phyloP scores from a whole-genome alignment of 2,113 vertebrate species.

The Solea senegalensis region DNA sequence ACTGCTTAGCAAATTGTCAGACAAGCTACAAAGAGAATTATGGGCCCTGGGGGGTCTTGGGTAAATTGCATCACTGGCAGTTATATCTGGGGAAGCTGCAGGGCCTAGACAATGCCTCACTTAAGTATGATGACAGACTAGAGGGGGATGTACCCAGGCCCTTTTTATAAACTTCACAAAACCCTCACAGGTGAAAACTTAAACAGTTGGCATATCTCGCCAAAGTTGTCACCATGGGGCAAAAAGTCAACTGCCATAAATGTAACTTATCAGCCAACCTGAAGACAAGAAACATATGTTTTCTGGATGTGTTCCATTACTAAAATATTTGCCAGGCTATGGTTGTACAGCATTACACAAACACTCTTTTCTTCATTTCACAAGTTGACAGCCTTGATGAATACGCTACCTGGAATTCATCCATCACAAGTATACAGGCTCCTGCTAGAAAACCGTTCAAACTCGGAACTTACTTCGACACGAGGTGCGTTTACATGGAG shows the following conservation, averaged over 20 bases:
- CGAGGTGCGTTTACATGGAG: too few relatives aligned
- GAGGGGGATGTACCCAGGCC: conserved; percentile 42
- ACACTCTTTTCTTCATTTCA: conserved; percentile 5
- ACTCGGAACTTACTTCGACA: conserved; percentile 11
- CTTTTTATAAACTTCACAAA: too few relatives aligned
- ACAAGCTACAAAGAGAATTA: conserved; percentile 80
- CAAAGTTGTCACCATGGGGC: conserved; percentile 51
- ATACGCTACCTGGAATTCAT: conserved; percentile 28
- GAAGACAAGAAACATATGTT: conserved; percentile 21
- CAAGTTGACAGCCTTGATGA: conserved; percentile 29
- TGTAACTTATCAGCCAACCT: conserved; percentile 51
- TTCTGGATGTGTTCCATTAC: conserved; percentile 47
- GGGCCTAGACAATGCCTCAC: conserved; percentile 71
- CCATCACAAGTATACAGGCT: conserved; percentile 23
- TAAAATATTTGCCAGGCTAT: conserved; percentile 14
- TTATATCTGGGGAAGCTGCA: conserved; percentile 74
- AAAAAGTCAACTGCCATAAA: conserved; percentile 57
- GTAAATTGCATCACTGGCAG: conserved; percentile 78
- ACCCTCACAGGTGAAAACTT: conserved; percentile 35
- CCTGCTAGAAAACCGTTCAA: conserved; percentile 44
- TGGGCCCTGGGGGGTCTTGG: conserved; percentile 72
- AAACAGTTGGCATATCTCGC: conserved; percentile 55
- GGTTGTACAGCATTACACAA: conserved; percentile 1
- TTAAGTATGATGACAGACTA: conserved; percentile 79
- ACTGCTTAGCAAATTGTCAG: conserved; percentile 80